A percentile compares a stretch with the other conserved stretches of the same genome.
These are phyloP conservation scores for Bubo scandiacus DNA, from an alignment of 2,113 vertebrate species.

Conservation along the genomic window DNA sequence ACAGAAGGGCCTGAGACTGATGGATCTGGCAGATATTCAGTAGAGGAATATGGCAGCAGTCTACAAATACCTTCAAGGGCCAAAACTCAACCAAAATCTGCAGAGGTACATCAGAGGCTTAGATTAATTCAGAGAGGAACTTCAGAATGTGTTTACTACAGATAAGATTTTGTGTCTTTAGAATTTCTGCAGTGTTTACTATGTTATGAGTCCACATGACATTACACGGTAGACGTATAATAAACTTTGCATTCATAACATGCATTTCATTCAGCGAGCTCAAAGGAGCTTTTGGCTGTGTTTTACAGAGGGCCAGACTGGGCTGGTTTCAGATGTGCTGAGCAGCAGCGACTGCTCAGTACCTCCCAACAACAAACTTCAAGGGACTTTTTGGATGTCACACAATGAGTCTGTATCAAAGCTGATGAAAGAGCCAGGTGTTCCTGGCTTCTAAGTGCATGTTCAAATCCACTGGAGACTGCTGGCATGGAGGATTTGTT, in stretches of 20 bases:
- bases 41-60: constrained; percentile 21
- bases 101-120: background rate
- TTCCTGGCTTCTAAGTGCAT: constrained; percentile 7
- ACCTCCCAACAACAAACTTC: constrained; percentile 26
- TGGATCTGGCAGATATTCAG: constrained; percentile 16
- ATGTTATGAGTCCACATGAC: background rate
- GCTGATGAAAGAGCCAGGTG: constrained; percentile 49
- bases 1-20: constrained; percentile 25
- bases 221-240: background rate
- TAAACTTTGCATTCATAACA: constrained; percentile 28
- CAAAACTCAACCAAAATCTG: constrained; percentile 13
- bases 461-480: constrained; percentile 13
- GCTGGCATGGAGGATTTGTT: constrained; percentile 30
- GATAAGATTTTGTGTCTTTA: constrained; percentile 14
- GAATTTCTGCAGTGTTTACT: constrained; percentile 22
- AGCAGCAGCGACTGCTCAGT: background rate
- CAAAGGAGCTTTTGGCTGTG: constrained; percentile 3
- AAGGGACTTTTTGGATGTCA: constrained; percentile 6
- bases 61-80: constrained; percentile 35
- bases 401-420: constrained; percentile 18
- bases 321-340: constrained; percentile 19
- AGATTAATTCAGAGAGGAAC: background rate
- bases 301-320: background rate
- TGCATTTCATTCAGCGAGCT: background rate
- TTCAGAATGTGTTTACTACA: constrained; percentile 38